Evolutionary conservation across 2,797 vertebrate species (phyloP).

Genomic region (Syngnathus acus): DNA sequence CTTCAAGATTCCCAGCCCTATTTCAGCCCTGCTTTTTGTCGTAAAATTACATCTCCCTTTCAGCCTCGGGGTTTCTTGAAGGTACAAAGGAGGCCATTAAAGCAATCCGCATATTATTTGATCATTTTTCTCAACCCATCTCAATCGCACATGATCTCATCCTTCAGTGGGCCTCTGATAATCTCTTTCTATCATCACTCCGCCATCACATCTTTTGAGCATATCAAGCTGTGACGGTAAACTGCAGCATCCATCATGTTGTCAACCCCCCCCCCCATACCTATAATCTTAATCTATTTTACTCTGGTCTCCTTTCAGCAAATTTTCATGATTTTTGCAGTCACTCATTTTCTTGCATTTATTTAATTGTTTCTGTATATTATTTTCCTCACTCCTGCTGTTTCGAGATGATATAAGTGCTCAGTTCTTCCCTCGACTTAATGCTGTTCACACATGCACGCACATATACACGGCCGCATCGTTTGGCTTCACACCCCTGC

Average conservation of each 20-base stretch:
- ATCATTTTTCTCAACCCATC: slow-evolving; percentile 17
- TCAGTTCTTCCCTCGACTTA: slow-evolving; percentile 42
- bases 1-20: no score
- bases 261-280: background rate
- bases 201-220: background rate
- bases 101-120: slow-evolving; percentile 5
- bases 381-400: slow-evolving; percentile 39
- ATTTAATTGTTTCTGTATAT: slow-evolving; percentile 29
- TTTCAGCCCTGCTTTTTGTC: background rate
- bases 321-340: background rate
- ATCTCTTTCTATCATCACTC: slow-evolving; percentile 10
- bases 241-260: slow-evolving; percentile 12
- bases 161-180: slow-evolving; percentile 9
- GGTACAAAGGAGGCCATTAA: background rate
- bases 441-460: slow-evolving; percentile 28
- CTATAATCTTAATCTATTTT: slow-evolving; percentile 1
- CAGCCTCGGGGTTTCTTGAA: background rate
- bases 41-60: background rate
- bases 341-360: background rate
- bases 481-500: slow-evolving; percentile 59
- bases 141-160: slow-evolving; percentile 5
- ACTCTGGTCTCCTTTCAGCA: background rate
- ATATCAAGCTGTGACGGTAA: background rate
- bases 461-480: slow-evolving; percentile 24
- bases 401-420: slow-evolving; percentile 45